Evolutionary conservation across 2,888 invertebrate species (phyloP).

Genomic region (Mechanitis messenoides): DNA sequence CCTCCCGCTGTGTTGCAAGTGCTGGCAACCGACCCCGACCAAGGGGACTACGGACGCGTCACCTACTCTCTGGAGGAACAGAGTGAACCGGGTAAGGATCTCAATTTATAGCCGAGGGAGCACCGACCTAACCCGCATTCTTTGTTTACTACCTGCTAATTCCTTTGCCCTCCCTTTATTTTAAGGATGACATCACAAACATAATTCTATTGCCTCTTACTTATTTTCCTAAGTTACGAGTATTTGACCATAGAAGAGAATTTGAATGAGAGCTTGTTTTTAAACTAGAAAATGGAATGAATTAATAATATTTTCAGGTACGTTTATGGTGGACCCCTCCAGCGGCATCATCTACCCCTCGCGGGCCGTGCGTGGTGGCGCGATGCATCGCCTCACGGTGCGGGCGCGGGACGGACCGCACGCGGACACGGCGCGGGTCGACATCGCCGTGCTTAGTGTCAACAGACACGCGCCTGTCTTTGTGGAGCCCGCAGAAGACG

Average conservation of each 20-base stretch:
- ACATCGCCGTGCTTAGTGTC: constrained; percentile 85
- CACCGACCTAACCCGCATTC: too few relatives aligned
- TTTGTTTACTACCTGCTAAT: too few relatives aligned
- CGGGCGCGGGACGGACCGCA: constrained; percentile 86
- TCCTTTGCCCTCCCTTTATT: too few relatives aligned
- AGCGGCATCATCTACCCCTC: constrained; percentile 90
- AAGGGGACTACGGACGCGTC: constrained; percentile 85
- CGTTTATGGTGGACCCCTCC: constrained; percentile 84
- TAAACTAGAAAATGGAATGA: background rate
- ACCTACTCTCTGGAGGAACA: constrained; percentile 82
- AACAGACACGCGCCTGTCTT: constrained; percentile 90
- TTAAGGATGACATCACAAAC: too few relatives aligned
- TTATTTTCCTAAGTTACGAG: too few relatives aligned
- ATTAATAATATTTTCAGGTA: constrained; percentile 59
- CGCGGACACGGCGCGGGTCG: constrained; percentile 82
- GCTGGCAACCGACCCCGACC: constrained; percentile 87
- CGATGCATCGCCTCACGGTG: constrained; percentile 76
- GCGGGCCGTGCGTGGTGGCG: constrained; percentile 80
- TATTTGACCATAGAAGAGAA: too few relatives aligned
- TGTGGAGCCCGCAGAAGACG: constrained; percentile 83
- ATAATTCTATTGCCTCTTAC: too few relatives aligned
- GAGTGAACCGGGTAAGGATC: constrained; percentile 52
- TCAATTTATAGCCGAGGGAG: too few relatives aligned
- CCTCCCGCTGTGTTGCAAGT: constrained; percentile 89
- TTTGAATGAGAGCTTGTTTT: constrained; percentile 7